These are phyloP conservation scores for Hypena proboscidalis DNA, from an alignment of 2,888 invertebrate genomes.

Conservation along the genomic window DNA sequence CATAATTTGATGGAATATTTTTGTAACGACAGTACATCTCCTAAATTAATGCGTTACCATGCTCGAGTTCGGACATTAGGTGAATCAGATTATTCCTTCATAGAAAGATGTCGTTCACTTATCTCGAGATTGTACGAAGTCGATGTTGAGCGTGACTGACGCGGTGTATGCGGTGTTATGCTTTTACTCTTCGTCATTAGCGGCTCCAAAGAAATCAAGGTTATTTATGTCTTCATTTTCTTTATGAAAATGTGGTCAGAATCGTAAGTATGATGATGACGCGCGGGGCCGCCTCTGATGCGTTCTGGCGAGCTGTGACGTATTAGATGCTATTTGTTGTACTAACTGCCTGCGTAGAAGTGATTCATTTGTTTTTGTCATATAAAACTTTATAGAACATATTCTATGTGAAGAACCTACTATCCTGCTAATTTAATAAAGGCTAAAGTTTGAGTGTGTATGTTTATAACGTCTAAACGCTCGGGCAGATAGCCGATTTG, in stretches of 20 bases:
- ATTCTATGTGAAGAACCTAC: no score
- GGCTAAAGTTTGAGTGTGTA: no score
- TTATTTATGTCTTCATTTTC: slow-evolving; percentile 82
- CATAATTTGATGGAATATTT: no score
- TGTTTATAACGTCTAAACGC: no score
- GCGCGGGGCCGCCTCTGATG: slow-evolving; percentile 26
- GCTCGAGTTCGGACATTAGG: slow-evolving; percentile 52
- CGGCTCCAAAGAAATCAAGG: slow-evolving; percentile 62
- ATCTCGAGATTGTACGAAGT: slow-evolving; percentile 50
- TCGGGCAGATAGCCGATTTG: no score
- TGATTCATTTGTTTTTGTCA: no score
- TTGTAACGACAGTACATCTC: slow-evolving; percentile 36
- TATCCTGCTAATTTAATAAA: no score
- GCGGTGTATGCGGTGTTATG: slow-evolving; percentile 71
- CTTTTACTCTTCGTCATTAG: slow-evolving; percentile 66
- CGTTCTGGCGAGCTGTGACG: slow-evolving; percentile 54
- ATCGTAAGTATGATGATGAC: slow-evolving; percentile 62
- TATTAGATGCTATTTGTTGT: no score
- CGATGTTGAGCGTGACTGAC: slow-evolving; percentile 71
- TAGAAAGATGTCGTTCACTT: slow-evolving; percentile 62
- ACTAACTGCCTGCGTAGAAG: no score
- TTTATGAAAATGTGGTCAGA: slow-evolving; percentile 67
- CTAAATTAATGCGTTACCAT: slow-evolving; percentile 68
- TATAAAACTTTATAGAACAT: no score
- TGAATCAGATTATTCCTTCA: slow-evolving; percentile 48